A percentile compares a stretch with the other conserved stretches of the same genome.
Conservation (phyloP, 2,113 vertebrate species). For the Galbula dea region DNA sequence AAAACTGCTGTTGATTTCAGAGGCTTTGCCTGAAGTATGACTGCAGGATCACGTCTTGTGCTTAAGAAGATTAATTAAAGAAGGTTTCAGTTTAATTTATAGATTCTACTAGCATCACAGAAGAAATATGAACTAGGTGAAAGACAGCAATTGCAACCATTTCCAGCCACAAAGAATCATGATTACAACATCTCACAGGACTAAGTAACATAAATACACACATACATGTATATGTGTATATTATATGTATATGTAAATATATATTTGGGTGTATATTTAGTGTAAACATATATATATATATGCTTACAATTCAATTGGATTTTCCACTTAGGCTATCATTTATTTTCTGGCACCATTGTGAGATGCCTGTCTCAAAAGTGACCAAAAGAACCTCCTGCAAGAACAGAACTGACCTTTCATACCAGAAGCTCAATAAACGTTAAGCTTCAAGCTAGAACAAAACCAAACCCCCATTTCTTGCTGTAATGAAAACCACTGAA, state of each 20-base stretch:
- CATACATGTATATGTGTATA: not conserved
- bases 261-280: not conserved
- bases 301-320: not conserved
- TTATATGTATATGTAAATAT: not conserved
- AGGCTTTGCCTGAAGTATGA: not conserved
- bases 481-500: slow-evolving; percentile 36
- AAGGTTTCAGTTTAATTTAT: not conserved
- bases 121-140: not conserved
- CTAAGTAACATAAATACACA: not conserved
- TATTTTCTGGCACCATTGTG: not conserved
- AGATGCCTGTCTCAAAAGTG: not conserved
- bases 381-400: not conserved
- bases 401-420: not conserved
- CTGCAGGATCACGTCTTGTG: not conserved
- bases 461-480: slow-evolving; percentile 44
- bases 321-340: not conserved
- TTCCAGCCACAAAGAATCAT: not conserved
- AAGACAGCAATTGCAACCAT: not conserved
- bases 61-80: not conserved
- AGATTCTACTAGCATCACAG: not conserved
- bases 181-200: not conserved
- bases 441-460: slow-evolving; percentile 72
- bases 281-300: not conserved
- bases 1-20: not conserved
- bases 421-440: slow-evolving; percentile 18